Conservation (phyloP, 2,113 vertebrate genomes). For the Sebastes fasciatus region DNA sequence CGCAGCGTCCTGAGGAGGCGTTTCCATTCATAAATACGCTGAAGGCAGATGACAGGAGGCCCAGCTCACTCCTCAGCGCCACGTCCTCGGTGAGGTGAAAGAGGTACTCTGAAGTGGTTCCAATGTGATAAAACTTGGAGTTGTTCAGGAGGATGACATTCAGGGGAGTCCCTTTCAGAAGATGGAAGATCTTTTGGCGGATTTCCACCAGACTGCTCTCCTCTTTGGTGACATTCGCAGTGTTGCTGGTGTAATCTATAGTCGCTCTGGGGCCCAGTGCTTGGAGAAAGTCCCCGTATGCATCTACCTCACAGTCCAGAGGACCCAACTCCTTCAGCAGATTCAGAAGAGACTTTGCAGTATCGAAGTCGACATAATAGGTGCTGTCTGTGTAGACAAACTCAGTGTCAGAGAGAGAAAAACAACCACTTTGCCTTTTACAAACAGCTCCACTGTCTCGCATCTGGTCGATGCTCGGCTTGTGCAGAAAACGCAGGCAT, state of each 20-base stretch:
- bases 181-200: slow-evolving; percentile 87
- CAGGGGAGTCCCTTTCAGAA: slow-evolving; percentile 87
- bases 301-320: slow-evolving; percentile 92
- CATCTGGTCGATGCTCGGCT: slow-evolving; percentile 89
- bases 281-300: slow-evolving; percentile 96
- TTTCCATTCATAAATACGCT: slow-evolving; percentile 71
- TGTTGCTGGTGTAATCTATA: slow-evolving; percentile 83
- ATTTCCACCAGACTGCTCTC: slow-evolving; percentile 78
- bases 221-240: slow-evolving; percentile 78
- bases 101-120: slow-evolving; percentile 91
- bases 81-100: slow-evolving; percentile 87
- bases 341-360: slow-evolving; percentile 79
- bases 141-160: slow-evolving; percentile 92
- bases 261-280: slow-evolving; percentile 89
- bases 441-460: slow-evolving; percentile 82
- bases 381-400: slow-evolving; percentile 95
- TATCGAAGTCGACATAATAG: slow-evolving; percentile 89
- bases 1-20: slow-evolving; percentile 72
- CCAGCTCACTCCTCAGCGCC: slow-evolving; percentile 86
- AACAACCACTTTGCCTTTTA: not conserved
- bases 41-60: slow-evolving; percentile 84
- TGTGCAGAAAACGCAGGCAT: slow-evolving; percentile 91
- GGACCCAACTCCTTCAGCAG: slow-evolving; percentile 85
- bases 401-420: slow-evolving; percentile 51
- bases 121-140: slow-evolving; percentile 95